Percentiles rank a stretch among this genome's conserved stretches.
phyloP scores from a whole-genome alignment of 2,888 invertebrate species.

The Drosophila mimetica region DNA sequence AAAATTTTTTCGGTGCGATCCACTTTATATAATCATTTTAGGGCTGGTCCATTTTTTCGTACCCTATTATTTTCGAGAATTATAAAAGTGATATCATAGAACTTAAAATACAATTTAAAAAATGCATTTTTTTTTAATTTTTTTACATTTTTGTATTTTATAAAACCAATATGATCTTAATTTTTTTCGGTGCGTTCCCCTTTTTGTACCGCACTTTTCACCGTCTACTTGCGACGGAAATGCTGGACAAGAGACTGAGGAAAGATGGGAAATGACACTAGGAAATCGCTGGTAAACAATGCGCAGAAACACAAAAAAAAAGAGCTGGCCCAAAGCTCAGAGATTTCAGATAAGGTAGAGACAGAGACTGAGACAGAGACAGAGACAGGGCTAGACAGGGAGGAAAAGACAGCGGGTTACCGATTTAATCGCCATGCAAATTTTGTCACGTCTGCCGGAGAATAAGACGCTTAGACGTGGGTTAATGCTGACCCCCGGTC shows the following conservation, averaged over 20 bases:
- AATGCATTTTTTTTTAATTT: too few relatives aligned
- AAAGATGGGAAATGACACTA: constrained; percentile 77
- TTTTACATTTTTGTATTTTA: neutral
- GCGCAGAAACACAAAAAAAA: constrained; percentile 33
- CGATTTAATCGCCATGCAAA: constrained; percentile 59
- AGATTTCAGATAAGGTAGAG: constrained; percentile 31
- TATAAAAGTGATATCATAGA: too few relatives aligned
- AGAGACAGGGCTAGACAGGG: constrained; percentile 13
- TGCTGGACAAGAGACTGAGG: constrained; percentile 57
- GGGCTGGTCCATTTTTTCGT: too few relatives aligned
- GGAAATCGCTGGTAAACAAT: constrained; percentile 76
- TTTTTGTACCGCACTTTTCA: neutral
- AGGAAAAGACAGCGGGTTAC: constrained; percentile 15
- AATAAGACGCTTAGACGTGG: constrained; percentile 69
- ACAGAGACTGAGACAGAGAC: constrained; percentile 1
- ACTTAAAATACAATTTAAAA: too few relatives aligned
- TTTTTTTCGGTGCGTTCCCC: constrained; percentile 9
- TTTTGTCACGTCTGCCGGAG: constrained; percentile 68
- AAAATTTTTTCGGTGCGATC: too few relatives aligned
- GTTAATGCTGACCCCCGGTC: constrained; percentile 47
- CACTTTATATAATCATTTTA: too few relatives aligned
- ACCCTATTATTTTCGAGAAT: too few relatives aligned
- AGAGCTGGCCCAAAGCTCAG: constrained; percentile 33
- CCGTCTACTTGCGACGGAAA: constrained; percentile 54
- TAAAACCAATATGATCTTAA: neutral